Conservation (phyloP, 1,140 invertebrate genomes). For the Apocrypta bakeri region DNA sequence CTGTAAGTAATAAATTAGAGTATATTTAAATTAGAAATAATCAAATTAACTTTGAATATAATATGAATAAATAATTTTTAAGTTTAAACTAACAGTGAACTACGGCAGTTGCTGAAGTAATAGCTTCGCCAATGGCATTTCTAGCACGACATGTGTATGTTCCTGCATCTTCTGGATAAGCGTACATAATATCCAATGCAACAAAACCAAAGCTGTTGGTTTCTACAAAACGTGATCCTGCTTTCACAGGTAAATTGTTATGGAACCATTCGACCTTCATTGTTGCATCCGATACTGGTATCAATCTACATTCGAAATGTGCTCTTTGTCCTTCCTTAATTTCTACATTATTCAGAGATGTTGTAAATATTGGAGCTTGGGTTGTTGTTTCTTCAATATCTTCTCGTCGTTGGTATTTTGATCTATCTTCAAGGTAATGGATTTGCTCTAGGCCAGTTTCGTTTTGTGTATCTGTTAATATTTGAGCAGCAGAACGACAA, state of each 20-base stretch:
- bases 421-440: constrained; percentile 89
- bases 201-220: constrained; percentile 97
- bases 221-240: constrained; percentile 91
- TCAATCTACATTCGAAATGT: constrained; percentile 96
- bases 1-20: constrained; percentile 61
- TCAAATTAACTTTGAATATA: background rate
- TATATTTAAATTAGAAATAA: background rate
- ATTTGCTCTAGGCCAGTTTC: constrained; percentile 90
- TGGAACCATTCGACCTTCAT: constrained; percentile 99
- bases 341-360: constrained; percentile 91
- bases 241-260: constrained; percentile 91
- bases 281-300: constrained; percentile 95
- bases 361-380: constrained; percentile 93
- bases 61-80: background rate
- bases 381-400: constrained; percentile 87
- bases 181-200: constrained; percentile 92
- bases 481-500: constrained; percentile 84
- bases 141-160: constrained; percentile 92
- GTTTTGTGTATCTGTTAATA: constrained; percentile 88
- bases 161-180: constrained; percentile 93
- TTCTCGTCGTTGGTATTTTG: constrained; percentile 83
- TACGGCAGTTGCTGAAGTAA: constrained; percentile 85
- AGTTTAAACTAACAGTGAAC: constrained; percentile 79
- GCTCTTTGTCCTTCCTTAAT: constrained; percentile 96
- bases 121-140: constrained; percentile 90